phyloP scores from a whole-genome alignment of 2,797 vertebrate genomes.

The Gymnodraco acuticeps region DNA sequence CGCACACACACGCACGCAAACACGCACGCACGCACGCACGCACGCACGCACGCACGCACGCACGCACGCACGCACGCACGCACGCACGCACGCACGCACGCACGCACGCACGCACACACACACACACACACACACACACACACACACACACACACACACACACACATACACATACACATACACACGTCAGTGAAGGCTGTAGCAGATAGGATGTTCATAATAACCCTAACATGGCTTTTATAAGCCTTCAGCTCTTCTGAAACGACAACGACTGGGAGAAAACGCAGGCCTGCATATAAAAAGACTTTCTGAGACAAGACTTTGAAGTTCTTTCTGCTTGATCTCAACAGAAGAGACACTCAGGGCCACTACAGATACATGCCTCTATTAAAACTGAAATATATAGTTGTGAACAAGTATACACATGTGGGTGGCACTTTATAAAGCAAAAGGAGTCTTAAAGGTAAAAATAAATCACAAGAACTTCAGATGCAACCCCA shows the following conservation, averaged over 20 bases:
- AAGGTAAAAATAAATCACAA: neutral
- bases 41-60: slow-evolving; percentile 36
- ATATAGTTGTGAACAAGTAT: neutral
- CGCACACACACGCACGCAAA: slow-evolving; percentile 31
- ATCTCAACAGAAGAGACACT: slow-evolving; percentile 59
- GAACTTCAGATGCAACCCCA: neutral
- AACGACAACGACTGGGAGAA: slow-evolving; percentile 67
- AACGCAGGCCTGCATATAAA: slow-evolving; percentile 79
- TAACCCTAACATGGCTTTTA: slow-evolving; percentile 80
- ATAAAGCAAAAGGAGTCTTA: neutral
- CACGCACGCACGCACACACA: slow-evolving; percentile 40
- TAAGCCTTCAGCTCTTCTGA: slow-evolving; percentile 75
- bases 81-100: slow-evolving; percentile 54
- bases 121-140: slow-evolving; percentile 69
- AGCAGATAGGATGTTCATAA: slow-evolving; percentile 79
- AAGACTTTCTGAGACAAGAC: slow-evolving; percentile 69
- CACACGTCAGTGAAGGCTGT: slow-evolving; percentile 68
- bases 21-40: slow-evolving; percentile 43
- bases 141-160: slow-evolving; percentile 45
- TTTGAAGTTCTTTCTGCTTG: slow-evolving; percentile 76
- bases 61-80: slow-evolving; percentile 17
- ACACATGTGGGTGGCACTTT: neutral
- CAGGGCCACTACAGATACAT: slow-evolving; percentile 16
- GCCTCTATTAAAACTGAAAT: slow-evolving; percentile 7
- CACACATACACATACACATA: slow-evolving; percentile 32